Evolutionary conservation across 2,113 vertebrate genomes (phyloP), one percentile per base, ranked within the genome.

Genomic region (Pycnonotus jocosus): DNA sequence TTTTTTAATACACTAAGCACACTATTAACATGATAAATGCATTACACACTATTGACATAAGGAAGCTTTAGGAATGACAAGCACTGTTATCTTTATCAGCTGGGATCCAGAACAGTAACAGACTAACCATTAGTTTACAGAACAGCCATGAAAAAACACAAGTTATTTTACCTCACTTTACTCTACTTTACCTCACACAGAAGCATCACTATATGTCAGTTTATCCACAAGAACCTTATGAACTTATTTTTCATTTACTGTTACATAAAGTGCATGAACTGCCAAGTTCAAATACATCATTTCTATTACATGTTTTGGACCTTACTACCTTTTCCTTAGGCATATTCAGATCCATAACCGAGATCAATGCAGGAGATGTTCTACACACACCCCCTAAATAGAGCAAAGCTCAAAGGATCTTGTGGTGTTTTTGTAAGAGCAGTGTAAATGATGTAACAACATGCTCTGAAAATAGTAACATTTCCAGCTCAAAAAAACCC

Each of bases 311-410:
- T 7, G 4, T 53, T 94, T 92, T 78, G 38, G 38, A 86, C 56
- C 17, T 78, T 73, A n/a, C 4, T 56, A 54, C 15, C 10, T 80
- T 61, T 38, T 57, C 33, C 31, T 24, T 35, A 35, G 18, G 45
- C 19, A 38, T 24, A 62, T 57, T 40, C 50, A 88, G 53, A 69
- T 27, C 47, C 38, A 71, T 7, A 73, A 48, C 20, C 58, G 58
- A 81, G 8, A 88, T 20, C 48, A 83, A 27, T 17, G 37, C n/a
- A 72, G 44, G 35, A 94, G n/a, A 48, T 51, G 12, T n/a, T 83
- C 48, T 33, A 16, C 19, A 25, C 60, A 37, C 4, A 30, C 0
- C 0, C 7, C 35, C 37, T 8, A 73, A 56, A 37, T 3, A 65
- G 16, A 80, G 7, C 12, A 21, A 81, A 81, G 44, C 27, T 58